Base-by-base conservation (phyloP, 2,888 invertebrate species). In the Bugula neritina region DNA sequence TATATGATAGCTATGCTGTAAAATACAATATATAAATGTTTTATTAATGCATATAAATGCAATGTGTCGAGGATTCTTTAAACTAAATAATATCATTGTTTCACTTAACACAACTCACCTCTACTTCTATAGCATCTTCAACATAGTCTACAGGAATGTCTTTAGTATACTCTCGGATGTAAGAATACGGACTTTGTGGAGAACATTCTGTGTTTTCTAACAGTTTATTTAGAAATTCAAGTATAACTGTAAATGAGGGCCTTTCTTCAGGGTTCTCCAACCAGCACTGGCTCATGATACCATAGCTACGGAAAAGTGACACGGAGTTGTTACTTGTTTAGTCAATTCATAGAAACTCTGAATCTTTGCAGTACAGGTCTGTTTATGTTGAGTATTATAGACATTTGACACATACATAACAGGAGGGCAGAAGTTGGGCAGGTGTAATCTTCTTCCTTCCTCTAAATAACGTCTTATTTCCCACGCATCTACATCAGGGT, bases 401-500 rank as follows among this genome's bases (percentile, higher is more conserved):
- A n/a, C n/a, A n/a, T n/a, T n/a, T n/a, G n/a, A n/a, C n/a, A 63
- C 80, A 79, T 78, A 86, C 84, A 86, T 74, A 34, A 78, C 77
- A 69, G 83, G 83, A 0, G 87, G 87, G 72, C 86, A 87, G 77
- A 83, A 85, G 31, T 80, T 79, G 0, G 86, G 86, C 73, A 84
- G 84, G 2, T 81, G 81, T 80, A 87, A 82, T 27, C 87, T 78
- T 54, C 85, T 75, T 1, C 85, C 85, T 23, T 76, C 74, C 75
- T 84, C 84, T 54, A 87, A 78, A 77, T 83, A 86, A 13, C 82
- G 80, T 35, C 84, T 79, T 69, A 87, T 81, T 72, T 86, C 85
- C 84, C 84, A 85, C 78, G 85, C 85, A 76, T 85, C 85, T 0
- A 86, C 85, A 73, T 84, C 85, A 1, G 85, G 83, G 75, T 86